Conservation (phyloP, 2,797 vertebrate species). For the Pseudochirops cupreus region DNA sequence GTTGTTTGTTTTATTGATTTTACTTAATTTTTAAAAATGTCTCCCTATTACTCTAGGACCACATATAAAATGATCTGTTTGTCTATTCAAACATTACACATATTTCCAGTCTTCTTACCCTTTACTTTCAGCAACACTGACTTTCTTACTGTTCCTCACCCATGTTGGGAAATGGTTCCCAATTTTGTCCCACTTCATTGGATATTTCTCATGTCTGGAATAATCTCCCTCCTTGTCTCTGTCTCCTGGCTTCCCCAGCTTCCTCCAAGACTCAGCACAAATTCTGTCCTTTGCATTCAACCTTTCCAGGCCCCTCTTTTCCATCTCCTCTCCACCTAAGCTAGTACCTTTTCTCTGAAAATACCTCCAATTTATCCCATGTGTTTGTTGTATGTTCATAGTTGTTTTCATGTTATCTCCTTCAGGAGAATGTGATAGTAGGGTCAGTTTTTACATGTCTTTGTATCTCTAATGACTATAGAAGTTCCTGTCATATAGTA, state of each 20-base stretch:
- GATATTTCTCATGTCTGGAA: not conserved
- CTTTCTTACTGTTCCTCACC: not conserved
- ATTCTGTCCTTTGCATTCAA: not conserved
- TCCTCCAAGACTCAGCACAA: not conserved
- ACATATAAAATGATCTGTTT: not conserved
- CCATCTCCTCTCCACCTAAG: not conserved
- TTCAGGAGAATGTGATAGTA: not conserved
- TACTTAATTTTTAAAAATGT: not conserved
- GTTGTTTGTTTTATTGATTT: not conserved
- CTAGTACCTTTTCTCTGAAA: not conserved
- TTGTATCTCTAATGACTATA: not conserved
- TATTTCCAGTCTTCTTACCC: not conserved
- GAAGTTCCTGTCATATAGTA: not conserved
- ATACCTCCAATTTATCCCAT: not conserved
- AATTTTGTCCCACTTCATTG: not conserved
- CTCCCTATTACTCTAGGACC: not conserved
- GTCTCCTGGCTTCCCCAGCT: not conserved
- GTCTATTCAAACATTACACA: not conserved
- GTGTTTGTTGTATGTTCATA: not conserved
- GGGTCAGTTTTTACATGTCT: not conserved
- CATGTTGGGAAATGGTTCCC: not conserved
- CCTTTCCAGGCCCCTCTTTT: not conserved
- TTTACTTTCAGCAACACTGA: not conserved
- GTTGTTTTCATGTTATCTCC: not conserved
- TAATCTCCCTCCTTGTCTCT: not conserved